A percentile compares a stretch with the other conserved stretches of the same genome.
These are phyloP conservation scores for Baronia brevicornis DNA, from an alignment of 2,888 invertebrate genomes.

Conservation along the genomic window DNA sequence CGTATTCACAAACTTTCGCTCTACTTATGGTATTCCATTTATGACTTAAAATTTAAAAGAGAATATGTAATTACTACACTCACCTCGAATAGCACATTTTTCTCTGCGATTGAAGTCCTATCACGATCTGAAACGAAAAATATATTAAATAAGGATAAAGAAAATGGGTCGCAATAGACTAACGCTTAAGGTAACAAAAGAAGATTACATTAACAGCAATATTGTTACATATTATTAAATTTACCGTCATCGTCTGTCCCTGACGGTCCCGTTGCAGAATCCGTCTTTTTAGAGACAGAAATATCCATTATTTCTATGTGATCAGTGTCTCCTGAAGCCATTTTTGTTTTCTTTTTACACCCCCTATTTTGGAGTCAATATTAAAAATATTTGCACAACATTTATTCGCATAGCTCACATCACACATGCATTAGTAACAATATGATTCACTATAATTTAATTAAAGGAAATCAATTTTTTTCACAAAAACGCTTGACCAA, in stretches of 20 bases:
- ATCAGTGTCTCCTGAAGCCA: conserved; percentile 91
- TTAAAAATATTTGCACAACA: conserved; percentile 48
- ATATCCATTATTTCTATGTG: conserved; percentile 85
- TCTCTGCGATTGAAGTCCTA: conserved; percentile 76
- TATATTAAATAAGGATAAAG: conserved; percentile 34
- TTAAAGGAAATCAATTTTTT: conserved; percentile 73
- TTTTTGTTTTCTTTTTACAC: conserved; percentile 71
- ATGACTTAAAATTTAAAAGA: conserved; percentile 38
- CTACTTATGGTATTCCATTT: conserved; percentile 18
- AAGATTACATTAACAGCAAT: conserved; percentile 27
- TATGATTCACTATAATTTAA: conserved; percentile 70
- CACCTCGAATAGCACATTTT: conserved; percentile 78
- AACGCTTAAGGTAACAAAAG: conserved; percentile 26
- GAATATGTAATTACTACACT: conserved; percentile 50
- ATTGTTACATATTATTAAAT: conserved; percentile 40
- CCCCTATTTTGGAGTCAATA: conserved; percentile 63
- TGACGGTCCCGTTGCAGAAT: conserved; percentile 74
- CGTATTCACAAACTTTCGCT: conserved; percentile 32
- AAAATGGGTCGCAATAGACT: conserved; percentile 28
- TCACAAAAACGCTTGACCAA: conserved; percentile 64
- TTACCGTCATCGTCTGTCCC: conserved; percentile 78
- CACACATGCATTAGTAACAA: conserved; percentile 59
- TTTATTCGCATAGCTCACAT: conserved; percentile 65
- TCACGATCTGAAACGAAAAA: conserved; percentile 73
- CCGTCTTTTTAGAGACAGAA: conserved; percentile 77